Conservation (phyloP, 2,797 vertebrate genomes). For the Miichthys miiuy region DNA sequence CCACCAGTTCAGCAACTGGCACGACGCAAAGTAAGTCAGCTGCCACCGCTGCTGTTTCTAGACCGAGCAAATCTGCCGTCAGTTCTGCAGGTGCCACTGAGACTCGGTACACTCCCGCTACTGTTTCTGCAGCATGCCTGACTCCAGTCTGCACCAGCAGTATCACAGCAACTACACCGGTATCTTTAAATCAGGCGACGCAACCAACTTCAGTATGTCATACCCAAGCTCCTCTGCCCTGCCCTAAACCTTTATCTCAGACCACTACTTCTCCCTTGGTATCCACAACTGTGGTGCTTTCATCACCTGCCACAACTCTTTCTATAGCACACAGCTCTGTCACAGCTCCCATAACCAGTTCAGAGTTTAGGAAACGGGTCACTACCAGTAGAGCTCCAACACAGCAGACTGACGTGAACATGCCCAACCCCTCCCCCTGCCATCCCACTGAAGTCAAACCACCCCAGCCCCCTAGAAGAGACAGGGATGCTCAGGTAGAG, state of each 20-base stretch:
- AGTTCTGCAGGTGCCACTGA: conserved; percentile 50
- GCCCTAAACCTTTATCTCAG: conserved; percentile 60
- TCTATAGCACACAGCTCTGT: conserved; percentile 51
- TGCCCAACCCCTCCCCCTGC: conserved; percentile 55
- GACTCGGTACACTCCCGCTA: conserved; percentile 31
- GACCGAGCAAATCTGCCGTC: conserved; percentile 62
- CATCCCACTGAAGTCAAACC: conserved; percentile 69
- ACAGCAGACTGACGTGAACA: conserved; percentile 59
- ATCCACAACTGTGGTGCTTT: conserved; percentile 42
- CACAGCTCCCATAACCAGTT: conserved; percentile 44
- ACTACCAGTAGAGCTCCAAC: conserved; percentile 50
- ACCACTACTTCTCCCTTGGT: conserved; percentile 39
- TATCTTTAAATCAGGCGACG: conserved; percentile 51
- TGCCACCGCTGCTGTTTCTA: conserved; percentile 50
- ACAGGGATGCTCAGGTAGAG: conserved; percentile 64
- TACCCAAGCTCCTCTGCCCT: conserved; percentile 48
- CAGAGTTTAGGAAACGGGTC: conserved; percentile 76
- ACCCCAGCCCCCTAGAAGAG: conserved; percentile 49
- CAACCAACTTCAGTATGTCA: conserved; percentile 54
- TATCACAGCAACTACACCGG: conserved; percentile 37
- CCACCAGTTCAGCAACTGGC: conserved; percentile 25
- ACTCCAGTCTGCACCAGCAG: conserved; percentile 53
- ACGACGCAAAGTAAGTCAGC: conserved; percentile 55
- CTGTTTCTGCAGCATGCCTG: conserved; percentile 44
- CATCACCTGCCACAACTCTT: conserved; percentile 44